Conservation (phyloP, 2,113 vertebrate genomes). For the Dasyprocta punctata region DNA sequence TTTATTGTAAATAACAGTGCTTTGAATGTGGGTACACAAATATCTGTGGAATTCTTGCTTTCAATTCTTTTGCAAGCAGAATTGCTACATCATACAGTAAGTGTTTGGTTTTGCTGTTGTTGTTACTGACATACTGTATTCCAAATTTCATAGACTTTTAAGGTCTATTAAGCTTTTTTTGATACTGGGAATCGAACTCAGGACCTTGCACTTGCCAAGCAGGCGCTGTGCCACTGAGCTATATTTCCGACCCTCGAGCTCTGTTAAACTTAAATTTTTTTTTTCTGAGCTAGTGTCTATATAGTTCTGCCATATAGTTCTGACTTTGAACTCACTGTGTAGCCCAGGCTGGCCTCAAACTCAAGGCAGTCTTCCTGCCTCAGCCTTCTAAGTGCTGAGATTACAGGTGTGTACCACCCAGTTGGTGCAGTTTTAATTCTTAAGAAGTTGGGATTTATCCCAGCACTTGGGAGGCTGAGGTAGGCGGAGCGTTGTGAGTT, state of each 20-base stretch:
- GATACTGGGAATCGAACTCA: too few species aligned
- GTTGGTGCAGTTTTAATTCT: not conserved
- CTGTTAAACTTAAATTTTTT: not conserved
- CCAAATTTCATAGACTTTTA: conserved; percentile 23
- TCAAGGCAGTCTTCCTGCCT: not conserved
- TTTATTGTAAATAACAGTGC: not conserved
- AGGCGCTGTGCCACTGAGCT: too few species aligned
- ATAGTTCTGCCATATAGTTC: too few species aligned
- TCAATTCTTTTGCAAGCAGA: not conserved
- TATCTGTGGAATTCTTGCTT: not conserved
- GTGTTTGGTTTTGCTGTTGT: not conserved
- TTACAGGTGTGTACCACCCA: not conserved
- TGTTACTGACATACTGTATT: not conserved
- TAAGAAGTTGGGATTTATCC: not conserved
- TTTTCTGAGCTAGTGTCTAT: not conserved
- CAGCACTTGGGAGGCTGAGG: too few species aligned
- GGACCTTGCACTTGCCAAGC: too few species aligned
- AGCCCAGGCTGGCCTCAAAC: not conserved
- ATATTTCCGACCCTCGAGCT: too few species aligned
- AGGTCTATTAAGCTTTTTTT: not conserved
- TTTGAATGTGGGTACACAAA: not conserved
- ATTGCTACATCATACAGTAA: not conserved
- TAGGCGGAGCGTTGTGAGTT: too few species aligned
- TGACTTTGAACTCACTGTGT: not conserved
- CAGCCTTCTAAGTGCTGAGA: not conserved